phyloP scores from a whole-genome alignment of 2,888 invertebrate genomes.

The Tinea pellionella region DNA sequence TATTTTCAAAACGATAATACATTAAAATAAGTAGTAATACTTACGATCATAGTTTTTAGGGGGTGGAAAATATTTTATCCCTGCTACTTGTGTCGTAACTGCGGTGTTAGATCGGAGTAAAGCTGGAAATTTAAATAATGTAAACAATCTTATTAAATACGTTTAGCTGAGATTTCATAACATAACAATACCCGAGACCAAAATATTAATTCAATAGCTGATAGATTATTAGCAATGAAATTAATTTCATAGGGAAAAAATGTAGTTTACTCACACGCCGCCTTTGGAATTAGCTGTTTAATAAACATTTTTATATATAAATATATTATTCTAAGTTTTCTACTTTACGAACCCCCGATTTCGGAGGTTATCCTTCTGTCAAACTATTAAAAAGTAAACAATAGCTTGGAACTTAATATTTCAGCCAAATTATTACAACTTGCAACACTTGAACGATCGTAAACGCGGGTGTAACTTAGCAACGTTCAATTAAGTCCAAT shows the following conservation, averaged over 20 bases:
- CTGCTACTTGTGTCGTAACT: slow-evolving; percentile 40
- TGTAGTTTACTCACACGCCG: slow-evolving; percentile 42
- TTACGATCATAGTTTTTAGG: slow-evolving; percentile 77
- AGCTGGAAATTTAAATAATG: not conserved
- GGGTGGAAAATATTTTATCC: slow-evolving; percentile 77
- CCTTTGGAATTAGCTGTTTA: not conserved
- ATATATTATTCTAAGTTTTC: not conserved
- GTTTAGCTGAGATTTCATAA: too few relatives aligned
- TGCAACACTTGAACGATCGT: too few relatives aligned
- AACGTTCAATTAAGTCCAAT: not conserved
- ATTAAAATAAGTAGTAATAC: slow-evolving; percentile 19
- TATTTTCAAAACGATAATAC: too few relatives aligned
- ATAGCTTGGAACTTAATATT: not conserved
- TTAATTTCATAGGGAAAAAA: not conserved
- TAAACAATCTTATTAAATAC: not conserved
- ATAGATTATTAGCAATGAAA: too few relatives aligned
- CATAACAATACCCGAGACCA: too few relatives aligned
- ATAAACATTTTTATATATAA: not conserved
- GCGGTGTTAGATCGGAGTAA: slow-evolving; percentile 27
- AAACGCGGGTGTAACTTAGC: not conserved
- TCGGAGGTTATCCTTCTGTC: not conserved
- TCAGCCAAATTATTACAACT: not conserved
- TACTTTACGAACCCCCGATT: too few relatives aligned
- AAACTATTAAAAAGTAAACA: not conserved
- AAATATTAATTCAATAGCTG: too few relatives aligned